Evolutionary conservation across 2,113 vertebrate species (phyloP), one percentile per base, ranked within the genome.

Genomic region (Neogobius melanostomus): DNA sequence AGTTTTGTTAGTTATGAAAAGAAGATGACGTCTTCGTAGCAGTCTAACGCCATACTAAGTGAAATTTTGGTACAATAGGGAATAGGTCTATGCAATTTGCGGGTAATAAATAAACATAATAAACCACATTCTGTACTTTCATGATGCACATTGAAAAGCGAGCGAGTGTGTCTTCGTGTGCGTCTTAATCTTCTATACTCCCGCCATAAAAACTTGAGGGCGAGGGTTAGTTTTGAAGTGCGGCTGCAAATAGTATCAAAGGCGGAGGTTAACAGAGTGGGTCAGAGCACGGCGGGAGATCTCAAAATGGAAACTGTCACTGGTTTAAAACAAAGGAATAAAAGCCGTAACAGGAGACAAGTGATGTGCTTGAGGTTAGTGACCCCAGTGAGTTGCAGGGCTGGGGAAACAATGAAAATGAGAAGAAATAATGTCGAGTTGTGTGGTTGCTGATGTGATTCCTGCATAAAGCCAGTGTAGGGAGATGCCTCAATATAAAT

Each of bases 231-330:
- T 42, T 49, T 60, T 68, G 47, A 28, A 42, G 17, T 68, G 42
- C 46, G 36, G 60, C 66, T 61, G 63, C 15, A 70, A 64, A 72
- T 51, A 56, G 16, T 21, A 28, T 72, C 51, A 69, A 21, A 2
- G 2, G 5, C 3, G 59, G 28, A 68, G 68, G 52, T 70, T 52
- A 71, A 66, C 57, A 12, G 11, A 1, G 42, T 44, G 43, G n/a
- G 52, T n/a, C 8, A 46, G 44, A 51, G 17, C n/a, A 43, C 16
- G 15, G 49, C 48, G 11, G 45, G 17, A 59, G 8, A 42, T 44
- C 43, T 66, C 45, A 28, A 68, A 54, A 36, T 28, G 11, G 47
- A 68, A 60, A 72, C 8, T 46, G 17, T 64, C 62, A 64, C 59
- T 44, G 62, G 16, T 17, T 64, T 64, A 46, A 56, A 61, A 61